These are phyloP conservation scores for Takifugu ocellatus DNA, from an alignment of 2,797 vertebrate species.

Conservation along the genomic window DNA sequence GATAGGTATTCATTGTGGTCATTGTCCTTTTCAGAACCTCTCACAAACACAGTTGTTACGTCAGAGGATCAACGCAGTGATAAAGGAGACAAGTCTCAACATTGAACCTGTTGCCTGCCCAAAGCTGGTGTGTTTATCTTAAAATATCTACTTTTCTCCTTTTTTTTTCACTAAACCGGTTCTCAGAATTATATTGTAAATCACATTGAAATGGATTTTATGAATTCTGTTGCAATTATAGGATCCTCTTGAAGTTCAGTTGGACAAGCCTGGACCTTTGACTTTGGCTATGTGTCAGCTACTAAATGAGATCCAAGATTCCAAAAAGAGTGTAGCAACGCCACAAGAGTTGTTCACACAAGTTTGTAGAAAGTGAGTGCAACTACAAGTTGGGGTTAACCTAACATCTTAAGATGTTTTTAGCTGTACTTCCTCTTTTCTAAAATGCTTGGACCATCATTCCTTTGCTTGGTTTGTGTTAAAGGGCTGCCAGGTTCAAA, in stretches of 20 bases:
- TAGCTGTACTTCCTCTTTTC: neutral
- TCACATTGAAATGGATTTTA: neutral
- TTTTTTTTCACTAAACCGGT: too few relatives aligned
- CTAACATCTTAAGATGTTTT: neutral
- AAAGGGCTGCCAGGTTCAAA: constrained; percentile 90
- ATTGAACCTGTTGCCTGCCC: constrained; percentile 71
- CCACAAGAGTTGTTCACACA: constrained; percentile 92
- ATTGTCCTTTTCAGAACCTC: constrained; percentile 79
- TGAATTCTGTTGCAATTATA: constrained; percentile 47
- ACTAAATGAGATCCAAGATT: constrained; percentile 89
- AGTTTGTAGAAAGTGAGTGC: constrained; percentile 96
- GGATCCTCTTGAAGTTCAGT: constrained; percentile 81
- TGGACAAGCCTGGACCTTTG: constrained; percentile 86
- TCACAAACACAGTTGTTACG: constrained; percentile 90
- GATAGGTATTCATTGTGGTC: neutral
- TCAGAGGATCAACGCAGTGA: constrained; percentile 81
- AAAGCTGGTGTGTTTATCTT: constrained; percentile 62
- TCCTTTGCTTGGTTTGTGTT: constrained; percentile 10
- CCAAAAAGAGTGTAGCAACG: constrained; percentile 84
- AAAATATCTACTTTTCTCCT: neutral
- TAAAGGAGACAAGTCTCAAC: constrained; percentile 73
- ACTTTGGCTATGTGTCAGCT: constrained; percentile 90
- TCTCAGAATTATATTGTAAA: neutral
- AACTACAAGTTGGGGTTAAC: constrained; percentile 1
- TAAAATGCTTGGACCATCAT: neutral